Percentiles rank a stretch among this genome's conserved stretches.
Conservation (phyloP, 2,113 vertebrate species). For the Ceyx cyanopectus region DNA sequence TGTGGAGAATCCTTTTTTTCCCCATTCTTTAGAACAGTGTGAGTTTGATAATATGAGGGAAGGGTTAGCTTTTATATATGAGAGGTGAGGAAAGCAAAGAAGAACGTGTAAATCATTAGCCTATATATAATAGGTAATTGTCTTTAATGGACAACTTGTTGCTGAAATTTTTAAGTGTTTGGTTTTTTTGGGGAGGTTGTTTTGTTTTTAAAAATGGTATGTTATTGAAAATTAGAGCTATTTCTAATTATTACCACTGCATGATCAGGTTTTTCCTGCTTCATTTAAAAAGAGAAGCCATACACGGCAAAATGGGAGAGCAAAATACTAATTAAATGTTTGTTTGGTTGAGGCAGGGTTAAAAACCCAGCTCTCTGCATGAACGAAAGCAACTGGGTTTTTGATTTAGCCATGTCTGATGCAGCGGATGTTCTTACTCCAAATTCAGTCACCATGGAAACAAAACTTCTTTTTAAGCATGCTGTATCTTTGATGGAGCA, state of each 20-base stretch:
- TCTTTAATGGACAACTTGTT: not conserved
- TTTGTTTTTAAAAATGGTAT: not conserved
- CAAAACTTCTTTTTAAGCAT: conserved; percentile 57
- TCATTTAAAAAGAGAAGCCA: not conserved
- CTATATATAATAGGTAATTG: not conserved
- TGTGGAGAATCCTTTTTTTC: not conserved
- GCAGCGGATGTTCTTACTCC: conserved; percentile 56
- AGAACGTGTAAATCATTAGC: not conserved
- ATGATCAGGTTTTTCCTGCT: not conserved
- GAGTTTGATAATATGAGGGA: not conserved
- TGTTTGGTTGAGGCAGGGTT: conserved; percentile 29
- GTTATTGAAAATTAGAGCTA: not conserved
- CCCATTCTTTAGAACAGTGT: not conserved
- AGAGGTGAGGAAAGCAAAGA: not conserved
- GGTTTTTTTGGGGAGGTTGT: too few relatives aligned
- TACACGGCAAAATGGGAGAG: not conserved
- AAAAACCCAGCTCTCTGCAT: not conserved
- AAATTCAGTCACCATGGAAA: conserved; percentile 74
- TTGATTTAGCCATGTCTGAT: conserved; percentile 55
- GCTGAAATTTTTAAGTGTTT: not conserved
- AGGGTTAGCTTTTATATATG: not conserved
- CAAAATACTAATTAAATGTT: not conserved
- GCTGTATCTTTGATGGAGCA: conserved; percentile 29
- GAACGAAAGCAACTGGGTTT: conserved; percentile 57
- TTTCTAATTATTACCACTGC: not conserved